These are phyloP conservation scores for Octopus sinensis DNA, from an alignment of 1,140 invertebrate species.

Conservation along the genomic window DNA sequence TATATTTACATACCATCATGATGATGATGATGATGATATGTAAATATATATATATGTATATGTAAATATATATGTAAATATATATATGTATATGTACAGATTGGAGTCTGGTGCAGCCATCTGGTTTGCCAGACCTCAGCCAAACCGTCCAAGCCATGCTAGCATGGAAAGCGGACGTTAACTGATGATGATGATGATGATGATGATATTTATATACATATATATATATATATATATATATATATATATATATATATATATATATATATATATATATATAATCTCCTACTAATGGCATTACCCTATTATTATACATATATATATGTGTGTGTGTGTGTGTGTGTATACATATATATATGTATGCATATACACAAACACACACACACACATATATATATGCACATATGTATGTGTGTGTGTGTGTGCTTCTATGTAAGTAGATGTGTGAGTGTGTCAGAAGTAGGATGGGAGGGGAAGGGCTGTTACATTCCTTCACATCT, in stretches of 20 bases:
- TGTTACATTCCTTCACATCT: not conserved
- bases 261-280: not conserved
- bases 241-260: not conserved
- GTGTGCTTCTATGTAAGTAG: not conserved
- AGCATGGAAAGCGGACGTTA: too few species aligned
- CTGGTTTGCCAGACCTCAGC: too few species aligned
- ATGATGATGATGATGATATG: too few species aligned
- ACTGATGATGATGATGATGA: too few species aligned
- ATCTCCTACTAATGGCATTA: not conserved
- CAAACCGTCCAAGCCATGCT: too few species aligned
- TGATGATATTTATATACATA: too few species aligned
- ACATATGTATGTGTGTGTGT: not conserved
- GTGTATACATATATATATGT: not conserved
- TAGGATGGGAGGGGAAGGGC: not conserved
- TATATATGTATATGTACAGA: too few species aligned
- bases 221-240: not conserved
- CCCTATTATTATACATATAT: not conserved
- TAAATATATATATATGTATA: too few species aligned
- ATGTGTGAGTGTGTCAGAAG: not conserved
- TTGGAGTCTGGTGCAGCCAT: too few species aligned
- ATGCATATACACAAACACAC: not conserved
- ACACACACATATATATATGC: not conserved
- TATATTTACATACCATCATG: too few species aligned
- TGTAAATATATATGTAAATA: too few species aligned
- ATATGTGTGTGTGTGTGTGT: not conserved